A percentile compares a stretch with the other conserved stretches of the same genome.
These are phyloP conservation scores for Lycorma delicatula DNA, from an alignment of 1,140 invertebrate species.

Conservation along the genomic window DNA sequence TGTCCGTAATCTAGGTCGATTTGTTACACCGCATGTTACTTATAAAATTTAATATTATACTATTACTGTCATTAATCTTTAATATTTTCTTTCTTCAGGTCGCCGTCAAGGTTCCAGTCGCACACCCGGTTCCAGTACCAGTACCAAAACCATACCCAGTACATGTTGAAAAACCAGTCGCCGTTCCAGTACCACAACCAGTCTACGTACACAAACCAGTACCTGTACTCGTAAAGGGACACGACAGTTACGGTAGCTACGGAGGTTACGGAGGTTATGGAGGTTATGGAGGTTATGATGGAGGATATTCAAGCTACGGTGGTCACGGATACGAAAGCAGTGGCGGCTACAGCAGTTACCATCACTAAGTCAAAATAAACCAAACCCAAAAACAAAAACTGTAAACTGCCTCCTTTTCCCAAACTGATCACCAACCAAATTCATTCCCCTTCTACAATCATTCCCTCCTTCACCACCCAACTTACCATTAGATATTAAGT, in stretches of 20 bases:
- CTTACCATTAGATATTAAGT: too few species aligned
- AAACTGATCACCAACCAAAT: too few species aligned
- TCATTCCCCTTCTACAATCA: too few species aligned
- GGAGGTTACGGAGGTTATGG: conserved; percentile 8
- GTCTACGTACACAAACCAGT: conserved; percentile 36
- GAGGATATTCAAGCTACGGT: conserved; percentile 14
- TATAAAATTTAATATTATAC: too few species aligned
- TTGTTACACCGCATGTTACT: too few species aligned
- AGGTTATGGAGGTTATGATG: conserved; percentile 9
- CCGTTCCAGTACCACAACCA: conserved; percentile 37
- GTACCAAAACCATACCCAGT: conserved; percentile 23
- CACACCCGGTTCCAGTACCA: conserved; percentile 19
- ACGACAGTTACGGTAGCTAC: conserved; percentile 7
- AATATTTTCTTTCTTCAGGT: conserved; percentile 5
- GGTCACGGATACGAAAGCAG: conserved; percentile 11
- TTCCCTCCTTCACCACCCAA: too few species aligned
- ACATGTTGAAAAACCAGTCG: conserved; percentile 14
- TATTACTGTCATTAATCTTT: neutral
- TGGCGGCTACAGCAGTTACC: conserved; percentile 5
- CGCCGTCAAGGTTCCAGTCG: conserved; percentile 22
- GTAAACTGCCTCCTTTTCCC: too few species aligned
- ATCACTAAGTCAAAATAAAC: neutral
- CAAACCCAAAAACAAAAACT: too few species aligned
- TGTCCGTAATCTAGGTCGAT: too few species aligned
- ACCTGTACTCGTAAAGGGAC: conserved; percentile 16